Conservation (phyloP, 1,140 invertebrate species). For the Aradophagus sp. region DNA sequence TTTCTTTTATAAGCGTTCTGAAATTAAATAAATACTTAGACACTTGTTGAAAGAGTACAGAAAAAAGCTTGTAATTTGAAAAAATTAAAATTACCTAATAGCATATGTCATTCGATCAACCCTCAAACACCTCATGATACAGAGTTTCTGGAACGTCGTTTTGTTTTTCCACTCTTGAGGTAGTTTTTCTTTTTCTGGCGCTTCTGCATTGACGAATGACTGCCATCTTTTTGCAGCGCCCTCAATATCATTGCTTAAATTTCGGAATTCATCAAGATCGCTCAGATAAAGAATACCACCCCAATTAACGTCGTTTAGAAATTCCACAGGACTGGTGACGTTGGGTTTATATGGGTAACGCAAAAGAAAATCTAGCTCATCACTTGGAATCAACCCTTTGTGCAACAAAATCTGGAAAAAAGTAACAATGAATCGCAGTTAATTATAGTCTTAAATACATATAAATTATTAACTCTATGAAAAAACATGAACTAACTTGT, state of each 20-base stretch:
- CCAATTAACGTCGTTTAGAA: slow-evolving; percentile 89
- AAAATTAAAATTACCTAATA: slow-evolving; percentile 60
- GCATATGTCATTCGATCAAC: slow-evolving; percentile 93
- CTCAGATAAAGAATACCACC: slow-evolving; percentile 90
- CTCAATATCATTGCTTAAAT: slow-evolving; percentile 94
- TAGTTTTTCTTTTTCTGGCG: slow-evolving; percentile 94
- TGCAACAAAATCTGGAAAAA: slow-evolving; percentile 80
- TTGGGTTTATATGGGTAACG: slow-evolving; percentile 82
- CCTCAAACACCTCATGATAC: slow-evolving; percentile 92
- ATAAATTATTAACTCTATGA: slow-evolving; percentile 2
- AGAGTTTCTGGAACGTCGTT: slow-evolving; percentile 88
- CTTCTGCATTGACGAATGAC: slow-evolving; percentile 93
- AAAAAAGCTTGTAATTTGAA: not conserved
- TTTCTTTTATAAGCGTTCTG: slow-evolving; percentile 88
- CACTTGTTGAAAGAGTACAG: not conserved
- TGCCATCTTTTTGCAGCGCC: slow-evolving; percentile 93
- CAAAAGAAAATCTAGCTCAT: slow-evolving; percentile 92
- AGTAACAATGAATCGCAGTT: too few species aligned
- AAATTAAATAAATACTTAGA: slow-evolving; percentile 1
- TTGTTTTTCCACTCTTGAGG: slow-evolving; percentile 98
- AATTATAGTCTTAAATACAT: not conserved
- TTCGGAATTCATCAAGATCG: slow-evolving; percentile 86
- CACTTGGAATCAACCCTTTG: slow-evolving; percentile 80
- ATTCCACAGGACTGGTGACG: slow-evolving; percentile 86
- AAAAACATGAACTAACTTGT: slow-evolving; percentile 76